Evolutionary conservation across 2,113 vertebrate species (phyloP).

Genomic region (Pantherophis guttatus): DNA sequence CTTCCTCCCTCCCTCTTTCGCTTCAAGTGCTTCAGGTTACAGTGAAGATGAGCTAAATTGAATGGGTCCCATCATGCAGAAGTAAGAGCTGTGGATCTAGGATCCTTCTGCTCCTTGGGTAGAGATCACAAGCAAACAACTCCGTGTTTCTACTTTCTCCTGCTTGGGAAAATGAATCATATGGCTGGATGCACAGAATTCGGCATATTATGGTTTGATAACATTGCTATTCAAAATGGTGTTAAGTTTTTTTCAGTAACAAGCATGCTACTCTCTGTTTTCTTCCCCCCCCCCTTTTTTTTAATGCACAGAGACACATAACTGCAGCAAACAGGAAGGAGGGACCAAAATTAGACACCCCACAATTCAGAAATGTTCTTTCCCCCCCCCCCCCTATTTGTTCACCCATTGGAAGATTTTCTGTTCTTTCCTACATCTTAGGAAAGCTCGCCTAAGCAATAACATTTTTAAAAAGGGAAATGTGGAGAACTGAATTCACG

Average conservation of each 20-base stretch:
- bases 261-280: slow-evolving; percentile 7
- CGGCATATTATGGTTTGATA: slow-evolving; percentile 3
- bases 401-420: too few relatives aligned
- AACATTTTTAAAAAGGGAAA: not conserved
- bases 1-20: too few relatives aligned
- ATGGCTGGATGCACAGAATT: not conserved
- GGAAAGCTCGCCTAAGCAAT: not conserved
- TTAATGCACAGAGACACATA: not conserved
- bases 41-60: not conserved
- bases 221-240: slow-evolving; percentile 37
- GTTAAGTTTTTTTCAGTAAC: slow-evolving; percentile 22
- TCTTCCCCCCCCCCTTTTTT: not conserved
- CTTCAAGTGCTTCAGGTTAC: not conserved
- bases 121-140: too few relatives aligned
- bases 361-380: not conserved
- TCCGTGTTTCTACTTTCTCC: too few relatives aligned
- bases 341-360: not conserved
- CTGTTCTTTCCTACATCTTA: not conserved
- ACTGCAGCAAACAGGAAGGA: not conserved
- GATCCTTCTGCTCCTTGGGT: too few relatives aligned
- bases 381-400: fast-evolving
- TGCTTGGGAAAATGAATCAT: too few relatives aligned
- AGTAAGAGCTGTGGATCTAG: too few relatives aligned
- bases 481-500: not conserved
- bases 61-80: not conserved